Evolutionary conservation across 1,140 invertebrate species (phyloP).

Genomic region (Pseudomyrmex cubaensis): DNA sequence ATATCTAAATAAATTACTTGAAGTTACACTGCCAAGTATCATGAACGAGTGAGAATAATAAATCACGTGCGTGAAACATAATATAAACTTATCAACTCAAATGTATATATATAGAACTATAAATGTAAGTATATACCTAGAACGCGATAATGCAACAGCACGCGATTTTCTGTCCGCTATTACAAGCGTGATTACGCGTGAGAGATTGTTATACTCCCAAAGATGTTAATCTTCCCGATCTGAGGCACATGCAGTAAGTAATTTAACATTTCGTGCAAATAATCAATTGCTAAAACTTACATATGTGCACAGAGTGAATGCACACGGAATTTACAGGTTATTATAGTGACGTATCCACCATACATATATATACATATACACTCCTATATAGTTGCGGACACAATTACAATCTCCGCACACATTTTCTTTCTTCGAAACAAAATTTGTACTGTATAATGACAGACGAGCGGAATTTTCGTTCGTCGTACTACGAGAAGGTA

Average conservation of each 20-base stretch:
- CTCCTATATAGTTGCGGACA: neutral
- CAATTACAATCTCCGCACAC: neutral
- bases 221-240: neutral
- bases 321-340: constrained; percentile 8
- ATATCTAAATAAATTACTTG: neutral
- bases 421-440: neutral
- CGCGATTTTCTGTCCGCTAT: too few relatives aligned
- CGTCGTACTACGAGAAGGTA: constrained; percentile 94
- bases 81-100: neutral
- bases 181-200: too few relatives aligned
- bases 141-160: neutral
- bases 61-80: neutral
- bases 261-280: neutral
- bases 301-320: too few relatives aligned
- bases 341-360: neutral
- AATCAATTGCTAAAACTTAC: neutral
- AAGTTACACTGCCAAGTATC: too few relatives aligned
- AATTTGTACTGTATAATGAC: constrained; percentile 75
- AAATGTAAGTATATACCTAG: neutral
- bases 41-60: too few relatives aligned
- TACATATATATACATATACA: neutral
- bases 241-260: neutral
- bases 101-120: neutral
- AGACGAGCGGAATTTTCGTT: constrained; percentile 95
- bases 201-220: neutral